Percentiles rank a stretch among this genome's conserved stretches.
These are phyloP conservation scores for Siniperca chuatsi DNA, from an alignment of 2,113 vertebrate genomes.

Conservation along the genomic window DNA sequence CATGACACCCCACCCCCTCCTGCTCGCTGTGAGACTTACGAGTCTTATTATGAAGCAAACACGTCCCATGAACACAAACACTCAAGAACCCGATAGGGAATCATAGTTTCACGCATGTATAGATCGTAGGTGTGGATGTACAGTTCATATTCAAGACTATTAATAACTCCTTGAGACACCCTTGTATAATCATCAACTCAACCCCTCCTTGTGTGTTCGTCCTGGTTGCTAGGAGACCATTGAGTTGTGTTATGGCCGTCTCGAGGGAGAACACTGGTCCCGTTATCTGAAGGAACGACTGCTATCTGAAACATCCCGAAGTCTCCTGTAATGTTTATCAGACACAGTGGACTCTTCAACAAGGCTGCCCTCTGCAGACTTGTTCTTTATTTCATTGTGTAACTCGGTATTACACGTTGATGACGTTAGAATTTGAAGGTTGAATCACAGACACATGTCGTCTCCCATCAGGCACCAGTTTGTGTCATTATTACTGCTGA, in stretches of 20 bases:
- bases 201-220: slow-evolving; percentile 15
- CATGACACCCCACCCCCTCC: not conserved
- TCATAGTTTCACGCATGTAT: not conserved
- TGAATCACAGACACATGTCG: not conserved
- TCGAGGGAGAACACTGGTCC: slow-evolving; percentile 25
- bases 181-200: slow-evolving; percentile 54
- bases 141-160: not conserved
- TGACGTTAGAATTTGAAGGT: not conserved
- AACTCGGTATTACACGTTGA: too few relatives aligned
- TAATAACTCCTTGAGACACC: slow-evolving; percentile 17
- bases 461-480: not conserved
- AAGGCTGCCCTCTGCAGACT: slow-evolving; percentile 12
- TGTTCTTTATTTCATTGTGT: not conserved
- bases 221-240: slow-evolving; percentile 57
- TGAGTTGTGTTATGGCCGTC: slow-evolving; percentile 32
- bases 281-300: slow-evolving; percentile 50
- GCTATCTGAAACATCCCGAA: slow-evolving; percentile 47
- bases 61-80: not conserved
- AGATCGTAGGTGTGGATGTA: not conserved
- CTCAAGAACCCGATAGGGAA: not conserved
- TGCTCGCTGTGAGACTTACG: not conserved
- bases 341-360: not conserved
- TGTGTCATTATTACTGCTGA: too few relatives aligned
- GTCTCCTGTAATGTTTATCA: slow-evolving; percentile 25
- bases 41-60: slow-evolving; percentile 47